phyloP scores from a whole-genome alignment of 2,113 vertebrate species.

The Forbesichthys papilliferus region DNA sequence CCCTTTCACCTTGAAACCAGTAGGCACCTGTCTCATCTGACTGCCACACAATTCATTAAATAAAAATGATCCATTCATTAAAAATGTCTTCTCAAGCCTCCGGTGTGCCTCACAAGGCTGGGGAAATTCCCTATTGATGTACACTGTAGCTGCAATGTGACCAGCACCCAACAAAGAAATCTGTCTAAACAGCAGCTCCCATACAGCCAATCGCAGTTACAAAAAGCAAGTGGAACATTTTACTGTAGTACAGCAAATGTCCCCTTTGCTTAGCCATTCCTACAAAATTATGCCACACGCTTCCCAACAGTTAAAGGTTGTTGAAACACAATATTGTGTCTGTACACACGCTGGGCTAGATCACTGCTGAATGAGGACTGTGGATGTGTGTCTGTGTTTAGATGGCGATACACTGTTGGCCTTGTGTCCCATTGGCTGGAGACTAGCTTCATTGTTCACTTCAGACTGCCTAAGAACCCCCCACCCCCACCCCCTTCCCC shows the following conservation, averaged over 20 bases:
- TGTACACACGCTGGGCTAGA: conserved; percentile 8
- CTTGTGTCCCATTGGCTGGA: conserved; percentile 15
- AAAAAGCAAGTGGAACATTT: conserved; percentile 31
- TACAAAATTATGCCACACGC: not conserved
- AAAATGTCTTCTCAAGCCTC: conserved; percentile 7
- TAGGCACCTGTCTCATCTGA: not conserved
- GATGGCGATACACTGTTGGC: conserved; percentile 11
- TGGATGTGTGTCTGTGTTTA: not conserved
- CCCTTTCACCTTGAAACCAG: not conserved
- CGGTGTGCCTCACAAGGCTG: conserved; percentile 20
- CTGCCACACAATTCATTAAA: conserved; percentile 3
- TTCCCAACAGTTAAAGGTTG: conserved; percentile 12
- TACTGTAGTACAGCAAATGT: not conserved
- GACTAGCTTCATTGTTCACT: conserved; percentile 26
- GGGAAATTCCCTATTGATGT: not conserved
- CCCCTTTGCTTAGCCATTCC: not conserved
- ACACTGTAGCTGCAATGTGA: not conserved
- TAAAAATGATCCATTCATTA: not conserved
- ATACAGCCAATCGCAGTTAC: not conserved
- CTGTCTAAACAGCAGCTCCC: conserved; percentile 18
- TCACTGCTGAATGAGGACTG: conserved; percentile 14
- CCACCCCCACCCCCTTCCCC: too few species aligned
- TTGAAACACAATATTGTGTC: conserved; percentile 18
- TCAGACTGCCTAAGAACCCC: not conserved
- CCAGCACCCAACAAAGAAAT: not conserved